phyloP scores from a whole-genome alignment of 2,888 invertebrate species.

The Rhabditoides inermis region DNA sequence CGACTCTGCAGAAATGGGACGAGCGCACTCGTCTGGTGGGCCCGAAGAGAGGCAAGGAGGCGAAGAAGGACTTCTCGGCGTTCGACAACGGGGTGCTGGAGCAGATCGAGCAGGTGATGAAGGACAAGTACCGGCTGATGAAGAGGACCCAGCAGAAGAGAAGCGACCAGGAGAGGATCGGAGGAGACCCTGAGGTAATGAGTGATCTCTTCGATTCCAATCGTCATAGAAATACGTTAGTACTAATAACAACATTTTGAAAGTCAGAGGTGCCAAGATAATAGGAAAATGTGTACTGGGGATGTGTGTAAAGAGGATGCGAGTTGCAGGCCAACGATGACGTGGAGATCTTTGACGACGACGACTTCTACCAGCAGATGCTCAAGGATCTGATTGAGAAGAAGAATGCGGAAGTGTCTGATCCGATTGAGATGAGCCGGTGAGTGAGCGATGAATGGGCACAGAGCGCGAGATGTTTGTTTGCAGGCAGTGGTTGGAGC shows the following conservation, averaged over 20 bases:
- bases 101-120: slow-evolving; percentile 75
- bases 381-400: slow-evolving; percentile 82
- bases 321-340: slow-evolving; percentile 14
- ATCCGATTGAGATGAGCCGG: slow-evolving; percentile 73
- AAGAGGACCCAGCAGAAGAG: slow-evolving; percentile 73
- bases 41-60: slow-evolving; percentile 62
- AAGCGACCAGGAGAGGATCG: slow-evolving; percentile 67
- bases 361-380: slow-evolving; percentile 90
- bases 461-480: too few relatives aligned
- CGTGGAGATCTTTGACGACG: slow-evolving; percentile 76
- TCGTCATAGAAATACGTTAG: background rate
- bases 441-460: too few relatives aligned
- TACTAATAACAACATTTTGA: background rate
- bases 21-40: slow-evolving; percentile 72
- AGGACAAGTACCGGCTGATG: slow-evolving; percentile 69
- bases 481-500: slow-evolving; percentile 73
- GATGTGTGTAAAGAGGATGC: background rate
- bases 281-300: background rate
- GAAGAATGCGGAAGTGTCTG: slow-evolving; percentile 66
- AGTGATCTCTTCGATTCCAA: background rate
- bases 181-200: slow-evolving; percentile 52
- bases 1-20: slow-evolving; percentile 84
- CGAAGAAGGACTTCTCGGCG: slow-evolving; percentile 58
- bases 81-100: slow-evolving; percentile 61
- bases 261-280: background rate